These are phyloP conservation scores for Argynnis bischoffii DNA, from an alignment of 2,888 invertebrate species.

Conservation along the genomic window DNA sequence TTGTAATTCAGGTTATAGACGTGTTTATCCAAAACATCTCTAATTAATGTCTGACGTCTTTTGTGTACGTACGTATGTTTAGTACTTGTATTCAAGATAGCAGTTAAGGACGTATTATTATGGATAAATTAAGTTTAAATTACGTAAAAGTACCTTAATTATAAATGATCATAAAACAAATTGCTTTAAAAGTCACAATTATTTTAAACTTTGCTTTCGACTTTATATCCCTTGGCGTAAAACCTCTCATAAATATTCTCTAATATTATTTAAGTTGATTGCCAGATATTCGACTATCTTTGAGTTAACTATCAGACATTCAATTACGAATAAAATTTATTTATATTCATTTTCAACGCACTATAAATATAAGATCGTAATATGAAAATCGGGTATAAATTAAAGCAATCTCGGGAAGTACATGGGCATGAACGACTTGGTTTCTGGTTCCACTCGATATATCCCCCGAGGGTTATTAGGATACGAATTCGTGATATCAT, in stretches of 20 bases:
- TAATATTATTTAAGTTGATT: conserved; percentile 11
- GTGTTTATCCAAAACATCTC: conserved; percentile 29
- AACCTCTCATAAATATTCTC: conserved; percentile 11
- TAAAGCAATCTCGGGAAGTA: conserved; percentile 18
- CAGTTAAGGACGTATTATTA: background rate
- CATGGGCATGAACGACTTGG: conserved; percentile 23
- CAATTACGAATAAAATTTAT: conserved; percentile 10
- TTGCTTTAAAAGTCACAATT: background rate
- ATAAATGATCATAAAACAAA: conserved; percentile 4
- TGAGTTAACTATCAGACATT: conserved; percentile 1
- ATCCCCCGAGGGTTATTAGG: conserved; percentile 45
- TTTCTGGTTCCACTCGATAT: conserved; percentile 43
- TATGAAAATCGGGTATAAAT: conserved; percentile 22
- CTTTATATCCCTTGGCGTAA: background rate
- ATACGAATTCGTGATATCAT: conserved; percentile 73
- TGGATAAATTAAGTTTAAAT: background rate
- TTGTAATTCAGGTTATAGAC: conserved; percentile 11
- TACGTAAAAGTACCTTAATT: background rate
- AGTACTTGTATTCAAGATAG: conserved; percentile 18
- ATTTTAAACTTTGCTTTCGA: background rate
- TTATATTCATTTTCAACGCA: conserved; percentile 5
- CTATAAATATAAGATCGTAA: conserved; percentile 11
- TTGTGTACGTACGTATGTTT: background rate
- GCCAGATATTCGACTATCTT: conserved; percentile 15
- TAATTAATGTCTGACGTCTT: conserved; percentile 26